A percentile compares a stretch with the other conserved stretches of the same genome.
phyloP scores from a whole-genome alignment of 2,113 vertebrate genomes.

The Lutjanus erythropterus region DNA sequence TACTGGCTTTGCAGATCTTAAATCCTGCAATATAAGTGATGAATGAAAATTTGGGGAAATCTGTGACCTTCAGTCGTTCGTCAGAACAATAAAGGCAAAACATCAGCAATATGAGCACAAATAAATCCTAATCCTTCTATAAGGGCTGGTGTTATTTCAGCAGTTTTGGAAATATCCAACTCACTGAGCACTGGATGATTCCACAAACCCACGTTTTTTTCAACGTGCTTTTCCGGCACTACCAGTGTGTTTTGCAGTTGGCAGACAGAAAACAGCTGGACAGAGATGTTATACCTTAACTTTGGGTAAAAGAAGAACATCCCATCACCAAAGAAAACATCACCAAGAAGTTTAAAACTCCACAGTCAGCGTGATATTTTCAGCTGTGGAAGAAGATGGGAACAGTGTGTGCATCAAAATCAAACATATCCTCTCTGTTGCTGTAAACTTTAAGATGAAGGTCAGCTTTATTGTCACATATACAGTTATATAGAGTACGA shows the following conservation, averaged over 20 bases:
- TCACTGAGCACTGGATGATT: neutral
- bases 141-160: neutral
- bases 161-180: neutral
- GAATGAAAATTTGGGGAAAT: slow-evolving; percentile 5
- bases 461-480: no score
- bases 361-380: neutral
- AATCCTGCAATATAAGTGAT: neutral
- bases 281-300: neutral
- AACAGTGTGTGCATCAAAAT: neutral
- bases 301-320: neutral
- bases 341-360: neutral
- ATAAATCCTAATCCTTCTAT: neutral
- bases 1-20: neutral
- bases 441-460: no score
- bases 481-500: no score
- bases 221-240: neutral
- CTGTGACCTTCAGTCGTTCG: slow-evolving; percentile 1
- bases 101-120: neutral
- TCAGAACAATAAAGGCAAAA: neutral
- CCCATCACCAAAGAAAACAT: neutral
- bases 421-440: neutral
- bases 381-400: neutral
- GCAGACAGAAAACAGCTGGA: neutral
- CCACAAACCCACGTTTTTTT: neutral
- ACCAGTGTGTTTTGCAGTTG: neutral